phyloP scores from a whole-genome alignment of 2,113 vertebrate species.

The Grammomys dolichurus region DNA sequence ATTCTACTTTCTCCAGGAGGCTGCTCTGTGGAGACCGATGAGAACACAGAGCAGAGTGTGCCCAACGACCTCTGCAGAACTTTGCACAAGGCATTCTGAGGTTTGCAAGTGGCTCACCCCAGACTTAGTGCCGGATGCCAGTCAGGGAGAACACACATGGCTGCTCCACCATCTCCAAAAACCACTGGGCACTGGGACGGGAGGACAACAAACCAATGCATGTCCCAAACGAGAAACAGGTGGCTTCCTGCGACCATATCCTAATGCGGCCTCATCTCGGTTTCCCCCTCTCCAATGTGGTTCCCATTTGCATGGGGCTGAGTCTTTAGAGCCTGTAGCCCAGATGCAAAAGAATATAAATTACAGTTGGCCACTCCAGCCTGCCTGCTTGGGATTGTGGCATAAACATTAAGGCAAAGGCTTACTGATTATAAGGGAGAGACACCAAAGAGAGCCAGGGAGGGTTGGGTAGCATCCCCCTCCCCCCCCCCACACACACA shows the following conservation, averaged over 20 bases:
- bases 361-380: conserved; percentile 68
- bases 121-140: neutral
- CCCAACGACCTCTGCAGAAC: neutral
- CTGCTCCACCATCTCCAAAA: conserved; percentile 11
- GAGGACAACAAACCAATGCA: neutral
- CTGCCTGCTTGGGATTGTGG: conserved; percentile 59
- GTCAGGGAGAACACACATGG: neutral
- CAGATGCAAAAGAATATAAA: conserved; percentile 75
- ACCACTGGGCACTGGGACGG: conserved; percentile 28
- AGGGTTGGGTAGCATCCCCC: conserved; percentile 13
- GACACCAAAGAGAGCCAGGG: neutral
- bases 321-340: conserved; percentile 63
- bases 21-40: neutral
- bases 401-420: conserved; percentile 68
- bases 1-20: neutral
- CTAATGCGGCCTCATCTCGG: neutral
- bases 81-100: accelerated
- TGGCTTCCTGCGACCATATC: conserved; percentile 59
- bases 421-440: conserved; percentile 64
- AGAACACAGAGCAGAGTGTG: neutral
- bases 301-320: conserved; percentile 64
- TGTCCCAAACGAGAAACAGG: conserved; percentile 71
- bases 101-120: neutral
- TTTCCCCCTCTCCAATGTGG: conserved; percentile 53
- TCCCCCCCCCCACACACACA: neutral